Evolutionary conservation across 2,888 invertebrate species (phyloP).

Genomic region (Lepidocyrtoides sp.): DNA sequence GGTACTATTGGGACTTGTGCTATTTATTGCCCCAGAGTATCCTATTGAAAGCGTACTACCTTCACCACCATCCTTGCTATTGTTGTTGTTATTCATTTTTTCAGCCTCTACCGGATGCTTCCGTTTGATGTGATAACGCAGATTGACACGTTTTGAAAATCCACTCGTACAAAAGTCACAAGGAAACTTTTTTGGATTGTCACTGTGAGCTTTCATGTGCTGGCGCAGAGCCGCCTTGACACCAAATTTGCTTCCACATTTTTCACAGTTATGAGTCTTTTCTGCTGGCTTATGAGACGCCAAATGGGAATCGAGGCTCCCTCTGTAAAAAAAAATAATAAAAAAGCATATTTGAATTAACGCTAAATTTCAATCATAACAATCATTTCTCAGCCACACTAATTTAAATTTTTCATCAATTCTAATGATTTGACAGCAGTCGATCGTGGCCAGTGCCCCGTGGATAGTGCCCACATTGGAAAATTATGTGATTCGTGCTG

Average conservation of each 20-base stretch:
- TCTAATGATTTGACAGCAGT: no score
- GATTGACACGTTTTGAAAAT: slow-evolving; percentile 85
- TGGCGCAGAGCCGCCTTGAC: slow-evolving; percentile 82
- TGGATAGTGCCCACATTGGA: no score
- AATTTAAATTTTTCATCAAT: no score
- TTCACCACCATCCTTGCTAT: slow-evolving; percentile 74
- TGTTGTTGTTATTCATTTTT: slow-evolving; percentile 82
- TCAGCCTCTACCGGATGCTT: slow-evolving; percentile 84
- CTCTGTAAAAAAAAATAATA: slow-evolving; percentile 79
- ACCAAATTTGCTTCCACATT: slow-evolving; percentile 84
- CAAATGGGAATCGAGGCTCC: slow-evolving; percentile 84
- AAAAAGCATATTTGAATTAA: neutral
- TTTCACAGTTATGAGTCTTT: slow-evolving; percentile 83
- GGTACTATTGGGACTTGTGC: slow-evolving; percentile 47
- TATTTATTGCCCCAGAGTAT: slow-evolving; percentile 36
- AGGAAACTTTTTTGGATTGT: slow-evolving; percentile 84
- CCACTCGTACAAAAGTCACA: slow-evolving; percentile 85
- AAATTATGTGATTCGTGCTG: no score
- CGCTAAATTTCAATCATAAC: no score
- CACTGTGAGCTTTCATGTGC: slow-evolving; percentile 83
- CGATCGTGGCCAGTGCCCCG: no score
- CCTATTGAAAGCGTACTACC: slow-evolving; percentile 45
- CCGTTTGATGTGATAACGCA: slow-evolving; percentile 84
- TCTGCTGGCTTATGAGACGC: slow-evolving; percentile 83
- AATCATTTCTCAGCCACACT: no score